A percentile compares a stretch with the other conserved stretches of the same genome.
Conservation (phyloP, 1,140 invertebrate genomes). For the Tetranychus cinnabarinus region DNA sequence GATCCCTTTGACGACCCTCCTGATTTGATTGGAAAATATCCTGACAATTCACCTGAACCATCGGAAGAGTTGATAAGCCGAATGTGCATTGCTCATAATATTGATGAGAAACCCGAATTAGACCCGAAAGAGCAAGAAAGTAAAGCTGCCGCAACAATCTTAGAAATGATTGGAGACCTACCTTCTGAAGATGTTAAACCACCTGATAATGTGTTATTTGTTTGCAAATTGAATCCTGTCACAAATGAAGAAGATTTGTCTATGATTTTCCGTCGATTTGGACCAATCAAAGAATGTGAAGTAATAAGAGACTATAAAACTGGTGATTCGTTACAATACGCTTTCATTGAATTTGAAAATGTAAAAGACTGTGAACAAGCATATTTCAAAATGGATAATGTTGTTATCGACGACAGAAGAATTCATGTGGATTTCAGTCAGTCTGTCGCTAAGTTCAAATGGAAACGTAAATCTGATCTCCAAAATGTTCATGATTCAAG, state of each 20-base stretch:
- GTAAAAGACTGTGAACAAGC: slow-evolving; percentile 82
- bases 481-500: not conserved
- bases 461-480: not conserved
- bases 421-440: slow-evolving; percentile 99
- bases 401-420: slow-evolving; percentile 87
- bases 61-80: slow-evolving; percentile 52
- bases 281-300: slow-evolving; percentile 79
- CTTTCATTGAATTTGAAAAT: slow-evolving; percentile 94
- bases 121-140: slow-evolving; percentile 74
- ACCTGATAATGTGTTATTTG: slow-evolving; percentile 95
- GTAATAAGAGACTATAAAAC: slow-evolving; percentile 83
- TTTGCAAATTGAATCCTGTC: slow-evolving; percentile 98
- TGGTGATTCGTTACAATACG: slow-evolving; percentile 90
- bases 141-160: slow-evolving; percentile 79
- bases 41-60: slow-evolving; percentile 63
- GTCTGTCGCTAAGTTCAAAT: slow-evolving; percentile 55
- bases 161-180: slow-evolving; percentile 96
- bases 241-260: slow-evolving; percentile 92
- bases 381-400: slow-evolving; percentile 99
- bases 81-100: slow-evolving; percentile 79
- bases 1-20: slow-evolving; percentile 82
- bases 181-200: slow-evolving; percentile 91
- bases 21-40: slow-evolving; percentile 36
- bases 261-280: slow-evolving; percentile 93
- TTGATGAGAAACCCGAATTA: slow-evolving; percentile 70